Evolutionary conservation across 2,113 vertebrate species (phyloP), one percentile per base, ranked within the genome.

Genomic region (Monopterus albus): DNA sequence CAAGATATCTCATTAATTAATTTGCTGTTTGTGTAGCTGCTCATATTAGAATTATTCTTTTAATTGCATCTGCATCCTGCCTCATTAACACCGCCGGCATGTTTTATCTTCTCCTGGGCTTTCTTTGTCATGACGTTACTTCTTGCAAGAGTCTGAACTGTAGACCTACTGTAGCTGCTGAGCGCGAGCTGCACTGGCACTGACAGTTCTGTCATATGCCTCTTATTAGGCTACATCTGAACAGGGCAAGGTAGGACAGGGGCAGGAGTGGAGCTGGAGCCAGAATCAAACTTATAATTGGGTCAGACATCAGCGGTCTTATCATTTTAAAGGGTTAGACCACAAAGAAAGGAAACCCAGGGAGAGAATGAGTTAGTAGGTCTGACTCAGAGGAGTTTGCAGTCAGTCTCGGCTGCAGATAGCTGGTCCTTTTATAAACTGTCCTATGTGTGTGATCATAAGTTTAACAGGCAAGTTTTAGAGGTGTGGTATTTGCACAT

Each of bases 371-470:
- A 72, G 25, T 47, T 47, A 75, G 58, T 39, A 42, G 40, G 52
- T 51, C 53, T 56, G 62, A 78, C 47, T 65, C 64, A 40, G 53
- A 65, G 51, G 69, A 75, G 13, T n/a, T 67, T 18, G 20, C 21
- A n/a, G 14, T 38, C 25, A 51, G n/a, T 8, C 55, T 71, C 5
- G 5, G 1, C 50, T 55, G 49, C 50, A 56, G 47, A 69, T 61
- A 59, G 51, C 43, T 74, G 47, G 23, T 72, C 45, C 50, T 63
- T n/a, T 46, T 18, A 38, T 70, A 70, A 80, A 70, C 63, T 21
- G 31, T 55, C 17, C 10, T 39, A 21, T 53, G 13, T 50, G 18
- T 45, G n/a, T 42, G 28, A 20, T 29, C 18, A 23, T 14, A 20
- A 1, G 0, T 68, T 28, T 49, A 26, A 12, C 35, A n/a, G 20